These are phyloP conservation scores for Clanis bilineata DNA, from an alignment of 2,888 invertebrate genomes.

Conservation along the genomic window DNA sequence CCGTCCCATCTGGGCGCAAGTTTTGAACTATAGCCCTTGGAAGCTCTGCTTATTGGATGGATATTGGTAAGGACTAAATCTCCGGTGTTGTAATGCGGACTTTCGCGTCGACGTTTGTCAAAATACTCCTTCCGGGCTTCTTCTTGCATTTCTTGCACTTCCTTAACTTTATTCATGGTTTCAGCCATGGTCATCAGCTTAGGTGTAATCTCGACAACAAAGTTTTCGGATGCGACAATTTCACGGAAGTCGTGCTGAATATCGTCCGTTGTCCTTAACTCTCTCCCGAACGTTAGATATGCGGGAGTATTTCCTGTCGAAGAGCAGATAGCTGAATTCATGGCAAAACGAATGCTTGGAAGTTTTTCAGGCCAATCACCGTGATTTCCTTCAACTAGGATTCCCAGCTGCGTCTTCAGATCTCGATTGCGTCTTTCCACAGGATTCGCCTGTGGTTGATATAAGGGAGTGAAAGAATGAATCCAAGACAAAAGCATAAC, in stretches of 20 bases:
- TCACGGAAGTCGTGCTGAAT: constrained; percentile 16
- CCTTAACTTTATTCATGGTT: constrained; percentile 16
- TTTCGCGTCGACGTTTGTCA: constrained; percentile 17
- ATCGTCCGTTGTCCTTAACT: too few relatives aligned
- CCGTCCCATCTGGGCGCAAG: background rate
- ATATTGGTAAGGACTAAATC: constrained; percentile 9
- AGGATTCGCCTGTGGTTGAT: too few relatives aligned
- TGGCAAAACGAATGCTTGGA: too few relatives aligned
- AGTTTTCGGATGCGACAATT: background rate
- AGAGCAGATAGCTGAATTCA: too few relatives aligned
- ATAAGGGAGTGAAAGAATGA: too few relatives aligned
- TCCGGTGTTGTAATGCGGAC: constrained; percentile 19
- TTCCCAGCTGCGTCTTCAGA: too few relatives aligned
- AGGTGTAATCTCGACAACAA: background rate
- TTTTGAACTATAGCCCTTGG: background rate
- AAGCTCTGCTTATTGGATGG: background rate
- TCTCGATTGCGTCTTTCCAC: too few relatives aligned
- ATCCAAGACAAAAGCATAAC: too few relatives aligned
- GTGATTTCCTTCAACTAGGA: too few relatives aligned
- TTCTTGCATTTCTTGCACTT: constrained; percentile 24
- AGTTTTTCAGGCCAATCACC: too few relatives aligned
- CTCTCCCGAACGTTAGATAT: too few relatives aligned
- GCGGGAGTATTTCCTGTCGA: too few relatives aligned
- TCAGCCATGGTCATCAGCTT: constrained; percentile 18
- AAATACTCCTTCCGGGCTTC: constrained; percentile 21